Conservation (phyloP, 2,113 vertebrate species). For the Paraplagusia blochii region DNA sequence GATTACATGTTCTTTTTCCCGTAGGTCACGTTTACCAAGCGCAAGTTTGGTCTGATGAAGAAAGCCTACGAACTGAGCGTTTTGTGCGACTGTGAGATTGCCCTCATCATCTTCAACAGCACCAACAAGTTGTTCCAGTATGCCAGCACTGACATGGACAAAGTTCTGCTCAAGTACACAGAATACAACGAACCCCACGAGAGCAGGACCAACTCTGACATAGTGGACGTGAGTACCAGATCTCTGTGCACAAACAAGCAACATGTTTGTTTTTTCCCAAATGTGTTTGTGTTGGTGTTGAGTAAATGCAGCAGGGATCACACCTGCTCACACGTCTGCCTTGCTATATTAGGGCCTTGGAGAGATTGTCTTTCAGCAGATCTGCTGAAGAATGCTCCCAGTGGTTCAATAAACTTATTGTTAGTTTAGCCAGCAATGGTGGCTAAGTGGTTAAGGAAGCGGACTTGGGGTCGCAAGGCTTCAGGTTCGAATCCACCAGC, state of each 20-base stretch:
- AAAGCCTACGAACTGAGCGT: slow-evolving; percentile 97
- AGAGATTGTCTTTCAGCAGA: too few species aligned
- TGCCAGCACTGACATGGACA: slow-evolving; percentile 98
- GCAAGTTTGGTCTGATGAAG: slow-evolving; percentile 98
- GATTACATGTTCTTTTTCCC: neutral
- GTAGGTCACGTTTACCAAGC: slow-evolving; percentile 98
- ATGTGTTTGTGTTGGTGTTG: too few species aligned
- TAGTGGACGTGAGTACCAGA: slow-evolving; percentile 86
- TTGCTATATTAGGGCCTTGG: too few species aligned
- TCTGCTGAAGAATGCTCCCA: too few species aligned
- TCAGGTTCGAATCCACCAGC: too few species aligned
- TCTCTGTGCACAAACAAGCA: too few species aligned
- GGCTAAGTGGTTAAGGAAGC: too few species aligned
- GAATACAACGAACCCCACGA: slow-evolving; percentile 97
- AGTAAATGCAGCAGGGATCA: too few species aligned
- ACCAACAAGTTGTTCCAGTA: slow-evolving; percentile 98
- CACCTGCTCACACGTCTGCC: too few species aligned
- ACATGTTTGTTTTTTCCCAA: slow-evolving; percentile 12
- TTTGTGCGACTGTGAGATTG: slow-evolving; percentile 96
- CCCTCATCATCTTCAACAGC: slow-evolving; percentile 98
- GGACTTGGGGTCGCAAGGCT: too few species aligned
- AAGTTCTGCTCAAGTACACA: slow-evolving; percentile 94
- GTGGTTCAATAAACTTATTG: too few species aligned
- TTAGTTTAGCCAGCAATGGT: too few species aligned
- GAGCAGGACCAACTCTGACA: slow-evolving; percentile 96